Conservation (phyloP, 2,797 vertebrate species). For the Chrosomus eos region DNA sequence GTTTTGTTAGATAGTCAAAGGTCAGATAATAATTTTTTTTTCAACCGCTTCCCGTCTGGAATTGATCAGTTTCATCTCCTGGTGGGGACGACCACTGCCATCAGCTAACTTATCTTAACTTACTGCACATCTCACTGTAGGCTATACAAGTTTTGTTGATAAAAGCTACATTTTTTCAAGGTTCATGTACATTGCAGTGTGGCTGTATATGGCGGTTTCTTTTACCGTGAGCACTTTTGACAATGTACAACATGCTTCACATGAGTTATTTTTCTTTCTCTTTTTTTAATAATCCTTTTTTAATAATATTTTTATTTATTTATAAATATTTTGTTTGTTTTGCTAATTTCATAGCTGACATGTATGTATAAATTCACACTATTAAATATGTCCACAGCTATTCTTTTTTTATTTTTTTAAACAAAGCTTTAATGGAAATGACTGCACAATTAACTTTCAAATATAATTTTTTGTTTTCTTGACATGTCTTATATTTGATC, state of each 20-base stretch:
- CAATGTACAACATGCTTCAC: neutral
- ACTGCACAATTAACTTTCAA: neutral
- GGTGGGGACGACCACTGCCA: constrained; percentile 30
- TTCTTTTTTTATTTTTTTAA: neutral
- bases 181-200: neutral
- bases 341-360: neutral
- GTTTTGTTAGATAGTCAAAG: constrained; percentile 72
- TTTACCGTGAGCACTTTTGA: neutral
- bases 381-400: neutral
- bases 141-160: constrained; percentile 34
- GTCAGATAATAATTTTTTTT: constrained; percentile 67
- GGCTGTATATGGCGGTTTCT: neutral
- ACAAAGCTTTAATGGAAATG: neutral
- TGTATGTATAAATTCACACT: neutral
- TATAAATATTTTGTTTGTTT: neutral
- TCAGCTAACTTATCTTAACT: constrained; percentile 37
- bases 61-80: constrained; percentile 65
- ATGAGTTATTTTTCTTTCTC: neutral
- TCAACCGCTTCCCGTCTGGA: constrained; percentile 61
- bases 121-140: constrained; percentile 33
- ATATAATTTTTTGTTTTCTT: too few species aligned
- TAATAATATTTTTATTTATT: too few species aligned
- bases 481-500: neutral
- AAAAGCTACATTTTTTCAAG: neutral
- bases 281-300: neutral